Conservation (phyloP, 1,140 invertebrate species). For the Trichogramma pretiosum region DNA sequence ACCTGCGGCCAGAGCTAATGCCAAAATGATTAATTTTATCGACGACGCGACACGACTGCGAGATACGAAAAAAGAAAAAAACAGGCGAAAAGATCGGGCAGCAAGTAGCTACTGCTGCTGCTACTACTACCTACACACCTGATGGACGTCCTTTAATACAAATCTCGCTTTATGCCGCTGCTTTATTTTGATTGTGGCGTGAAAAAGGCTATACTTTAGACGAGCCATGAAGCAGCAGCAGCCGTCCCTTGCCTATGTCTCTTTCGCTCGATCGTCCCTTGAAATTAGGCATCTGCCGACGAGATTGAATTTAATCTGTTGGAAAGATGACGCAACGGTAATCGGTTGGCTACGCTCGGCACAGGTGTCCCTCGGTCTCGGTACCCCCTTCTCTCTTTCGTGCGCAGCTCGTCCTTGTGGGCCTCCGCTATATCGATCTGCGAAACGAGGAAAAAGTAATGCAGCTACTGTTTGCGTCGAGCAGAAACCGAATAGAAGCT, state of each 20-base stretch:
- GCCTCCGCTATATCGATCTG: conserved; percentile 19
- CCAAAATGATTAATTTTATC: conserved; percentile 24
- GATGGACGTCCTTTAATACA: no score
- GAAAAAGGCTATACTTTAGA: conserved; percentile 5
- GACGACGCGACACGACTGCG: neutral
- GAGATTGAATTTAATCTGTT: conserved; percentile 33
- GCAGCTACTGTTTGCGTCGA: no score
- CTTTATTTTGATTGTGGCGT: neutral
- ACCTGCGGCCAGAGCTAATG: conserved; percentile 32
- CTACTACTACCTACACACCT: no score
- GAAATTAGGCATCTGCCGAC: conserved; percentile 17
- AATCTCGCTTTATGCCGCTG: conserved; percentile 2
- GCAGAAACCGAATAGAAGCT: no score
- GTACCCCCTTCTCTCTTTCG: neutral
- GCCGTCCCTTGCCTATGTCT: no score
- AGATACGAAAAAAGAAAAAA: no score
- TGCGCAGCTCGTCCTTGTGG: neutral
- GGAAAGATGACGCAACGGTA: conserved; percentile 31
- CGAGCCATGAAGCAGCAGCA: no score
- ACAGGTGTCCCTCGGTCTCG: conserved; percentile 26
- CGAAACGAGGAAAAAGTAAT: no score
- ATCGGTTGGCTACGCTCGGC: conserved; percentile 34
- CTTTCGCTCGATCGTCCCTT: no score
- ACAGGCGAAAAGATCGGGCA: no score
- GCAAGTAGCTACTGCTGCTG: no score